phyloP scores from a whole-genome alignment of 2,797 vertebrate genomes.

The Smutsia gigantea region DNA sequence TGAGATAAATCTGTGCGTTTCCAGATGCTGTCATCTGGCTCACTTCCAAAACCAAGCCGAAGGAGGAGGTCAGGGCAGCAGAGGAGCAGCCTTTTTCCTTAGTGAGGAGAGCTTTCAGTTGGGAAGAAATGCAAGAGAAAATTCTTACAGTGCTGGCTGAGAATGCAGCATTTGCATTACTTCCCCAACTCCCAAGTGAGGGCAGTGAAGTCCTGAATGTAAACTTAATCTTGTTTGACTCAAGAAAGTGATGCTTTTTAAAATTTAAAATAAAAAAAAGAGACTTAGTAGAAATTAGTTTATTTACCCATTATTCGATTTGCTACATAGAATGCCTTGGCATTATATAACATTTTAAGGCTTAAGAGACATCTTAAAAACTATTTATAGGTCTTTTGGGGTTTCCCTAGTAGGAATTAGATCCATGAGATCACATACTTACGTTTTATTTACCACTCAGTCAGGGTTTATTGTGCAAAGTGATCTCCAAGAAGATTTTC shows the following conservation, averaged over 20 bases:
- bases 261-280: neutral
- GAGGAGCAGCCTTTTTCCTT: conserved; percentile 68
- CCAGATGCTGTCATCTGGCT: conserved; percentile 85
- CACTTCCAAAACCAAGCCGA: conserved; percentile 81
- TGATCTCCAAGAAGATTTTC: neutral
- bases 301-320: neutral
- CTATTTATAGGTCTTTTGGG: neutral
- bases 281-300: neutral
- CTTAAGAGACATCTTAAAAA: neutral
- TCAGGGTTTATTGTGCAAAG: neutral
- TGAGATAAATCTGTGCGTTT: conserved; percentile 83
- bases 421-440: neutral
- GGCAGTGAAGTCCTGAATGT: neutral
- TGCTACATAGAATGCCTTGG: neutral
- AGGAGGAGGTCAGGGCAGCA: conserved; percentile 81
- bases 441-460: neutral
- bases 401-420: neutral
- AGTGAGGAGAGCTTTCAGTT: conserved; percentile 79
- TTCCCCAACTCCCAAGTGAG: neutral
- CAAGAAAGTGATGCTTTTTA: neutral
- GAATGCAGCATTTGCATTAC: neutral
- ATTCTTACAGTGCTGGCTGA: neutral
- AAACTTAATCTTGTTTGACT: neutral
- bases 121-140: conserved; percentile 76
- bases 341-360: neutral